Evolutionary conservation across 2,797 vertebrate species (phyloP), one percentile per base, ranked within the genome.

Genomic region (Falco peregrinus): DNA sequence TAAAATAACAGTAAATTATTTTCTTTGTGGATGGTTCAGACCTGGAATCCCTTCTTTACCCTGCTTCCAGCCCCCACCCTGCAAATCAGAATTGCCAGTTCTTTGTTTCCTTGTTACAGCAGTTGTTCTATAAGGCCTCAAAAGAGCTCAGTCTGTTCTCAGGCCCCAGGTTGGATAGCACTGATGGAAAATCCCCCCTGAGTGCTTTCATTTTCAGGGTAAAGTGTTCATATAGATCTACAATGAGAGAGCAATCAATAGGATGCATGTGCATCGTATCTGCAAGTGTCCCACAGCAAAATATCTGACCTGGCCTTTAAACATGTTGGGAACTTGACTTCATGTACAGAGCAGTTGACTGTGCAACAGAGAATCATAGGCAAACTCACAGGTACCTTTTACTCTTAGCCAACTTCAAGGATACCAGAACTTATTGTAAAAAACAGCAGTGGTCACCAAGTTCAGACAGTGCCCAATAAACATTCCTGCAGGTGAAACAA

Each of bases 401-500:
- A 28, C 53, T 94, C 63, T 56, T 37, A 47, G 41, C 77, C 29
- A 67, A 41, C 71, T 90, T 84, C 64, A 76, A 60, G n/a, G 31
- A 50, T 54, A 75, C 8, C 33, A 64, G 39, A 39, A 41, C 5
- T 9, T 68, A 35, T 53, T 89, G 28, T 31, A 80, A 93, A 84
- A 95, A 79, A 50, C 70, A 84, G 31, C 5, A 3, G 50, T 63
- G 21, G 48, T 54, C 81, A 87, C 20, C 48, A 93, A 70, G 74
- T 68, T 60, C n/a, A 83, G 35, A 54, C 11, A 45, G 24, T 31
- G 37, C 71, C 43, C 6, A 93, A 16, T 41, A 81, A 91, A 90
- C 7, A 2, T 73, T 93, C 47, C 45, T 87, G 71, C 12, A 57
- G 53, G 64, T 91, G 76, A 95, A 97, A 88, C 11, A 91, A 43